Percentiles rank a stretch among this genome's conserved stretches.
phyloP scores from a whole-genome alignment of 2,797 vertebrate species.

The Adrianichthys oophorus region DNA sequence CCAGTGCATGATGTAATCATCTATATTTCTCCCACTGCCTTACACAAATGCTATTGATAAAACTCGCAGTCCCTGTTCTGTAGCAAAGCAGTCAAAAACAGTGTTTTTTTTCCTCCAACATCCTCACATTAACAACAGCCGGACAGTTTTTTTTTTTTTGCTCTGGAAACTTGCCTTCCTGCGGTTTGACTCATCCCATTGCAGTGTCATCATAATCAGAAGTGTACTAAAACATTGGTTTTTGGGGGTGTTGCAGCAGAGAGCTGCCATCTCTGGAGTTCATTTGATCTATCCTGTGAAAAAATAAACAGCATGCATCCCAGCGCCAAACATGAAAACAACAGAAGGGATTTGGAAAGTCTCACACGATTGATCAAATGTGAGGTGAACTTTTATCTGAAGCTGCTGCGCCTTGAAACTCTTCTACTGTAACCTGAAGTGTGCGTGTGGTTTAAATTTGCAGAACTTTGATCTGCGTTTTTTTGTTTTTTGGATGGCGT shows the following conservation, averaged over 20 bases:
- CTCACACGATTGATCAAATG: conserved; percentile 6
- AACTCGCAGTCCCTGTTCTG: conserved; percentile 31
- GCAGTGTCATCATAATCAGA: conserved; percentile 26
- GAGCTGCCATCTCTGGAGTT: conserved; percentile 22
- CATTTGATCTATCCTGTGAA: conserved; percentile 33
- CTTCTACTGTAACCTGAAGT: conserved; percentile 62
- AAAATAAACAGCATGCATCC: conserved; percentile 12
- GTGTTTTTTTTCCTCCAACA: conserved; percentile 17
- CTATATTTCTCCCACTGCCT: conserved; percentile 31
- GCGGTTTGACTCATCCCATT: conserved; percentile 37
- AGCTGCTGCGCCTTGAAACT: conserved; percentile 31
- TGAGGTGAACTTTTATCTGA: conserved; percentile 24
- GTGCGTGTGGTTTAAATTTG: conserved; percentile 21
- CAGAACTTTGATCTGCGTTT: conserved; percentile 8
- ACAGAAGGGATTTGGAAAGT: background rate
- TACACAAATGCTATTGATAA: conserved; percentile 48
- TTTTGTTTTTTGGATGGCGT: conserved; percentile 54
- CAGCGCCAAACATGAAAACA: background rate
- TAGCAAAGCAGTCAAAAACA: conserved; percentile 35
- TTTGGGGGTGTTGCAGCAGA: conserved; percentile 29
- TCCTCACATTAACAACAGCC: conserved; percentile 21
- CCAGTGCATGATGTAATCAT: conserved; percentile 60
- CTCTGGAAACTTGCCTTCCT: conserved; percentile 21
- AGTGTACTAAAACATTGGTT: conserved; percentile 3
- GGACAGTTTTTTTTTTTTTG: conserved; percentile 13